Conservation (phyloP, 1,140 invertebrate species). For the Lucilia cuprina region DNA sequence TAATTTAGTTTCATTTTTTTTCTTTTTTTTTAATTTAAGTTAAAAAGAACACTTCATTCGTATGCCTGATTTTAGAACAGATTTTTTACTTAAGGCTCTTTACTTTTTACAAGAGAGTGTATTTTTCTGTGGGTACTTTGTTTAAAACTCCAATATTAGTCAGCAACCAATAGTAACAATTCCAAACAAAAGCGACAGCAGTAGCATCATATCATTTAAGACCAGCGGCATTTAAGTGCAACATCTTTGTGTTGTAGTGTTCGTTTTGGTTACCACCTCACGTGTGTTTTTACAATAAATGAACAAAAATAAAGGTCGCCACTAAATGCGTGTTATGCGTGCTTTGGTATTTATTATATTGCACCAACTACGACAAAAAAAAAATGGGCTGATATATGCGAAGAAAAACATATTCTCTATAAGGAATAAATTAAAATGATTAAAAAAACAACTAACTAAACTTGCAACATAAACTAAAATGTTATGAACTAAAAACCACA, state of each 20-base stretch:
- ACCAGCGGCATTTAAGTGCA: slow-evolving; percentile 24
- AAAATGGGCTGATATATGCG: neutral
- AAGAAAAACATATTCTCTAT: neutral
- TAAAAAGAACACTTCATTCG: neutral
- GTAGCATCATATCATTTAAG: neutral
- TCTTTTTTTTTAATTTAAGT: neutral
- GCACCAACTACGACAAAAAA: neutral
- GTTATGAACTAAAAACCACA: neutral
- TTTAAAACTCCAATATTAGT: neutral
- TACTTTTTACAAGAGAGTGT: no score
- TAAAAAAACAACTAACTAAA: neutral
- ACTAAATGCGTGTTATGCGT: slow-evolving; percentile 20
- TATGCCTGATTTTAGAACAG: neutral
- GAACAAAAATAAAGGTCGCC: slow-evolving; percentile 10
- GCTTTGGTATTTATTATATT: neutral
- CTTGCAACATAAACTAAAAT: neutral
- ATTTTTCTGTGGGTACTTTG: no score
- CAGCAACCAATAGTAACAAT: neutral
- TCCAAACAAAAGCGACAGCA: neutral
- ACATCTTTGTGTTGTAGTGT: slow-evolving; percentile 9
- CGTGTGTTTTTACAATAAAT: slow-evolving; percentile 14
- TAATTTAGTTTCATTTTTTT: slow-evolving; percentile 11
- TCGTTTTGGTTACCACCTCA: slow-evolving; percentile 9
- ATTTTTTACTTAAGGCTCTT: neutral
- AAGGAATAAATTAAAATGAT: neutral